phyloP scores from a whole-genome alignment of 2,113 vertebrate genomes.

The Cyprinodon brontotheroides region DNA sequence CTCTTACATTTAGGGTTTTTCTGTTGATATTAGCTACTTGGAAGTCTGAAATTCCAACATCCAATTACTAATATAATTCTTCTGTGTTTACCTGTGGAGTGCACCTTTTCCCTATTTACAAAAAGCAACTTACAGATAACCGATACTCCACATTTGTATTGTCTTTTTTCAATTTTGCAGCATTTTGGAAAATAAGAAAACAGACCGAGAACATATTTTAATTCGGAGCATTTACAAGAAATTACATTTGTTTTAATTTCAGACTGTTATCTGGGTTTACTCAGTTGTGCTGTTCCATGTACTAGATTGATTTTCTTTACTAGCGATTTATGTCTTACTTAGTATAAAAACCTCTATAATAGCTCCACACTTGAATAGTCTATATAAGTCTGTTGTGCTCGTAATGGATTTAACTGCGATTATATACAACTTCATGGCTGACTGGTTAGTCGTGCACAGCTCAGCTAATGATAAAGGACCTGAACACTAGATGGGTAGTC shows the following conservation, averaged over 20 bases:
- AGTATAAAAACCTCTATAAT: too few relatives aligned
- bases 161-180: not conserved
- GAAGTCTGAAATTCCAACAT: too few relatives aligned
- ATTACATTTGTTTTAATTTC: not conserved
- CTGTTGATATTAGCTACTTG: too few relatives aligned
- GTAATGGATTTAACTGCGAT: constrained; percentile 11
- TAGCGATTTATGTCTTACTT: too few relatives aligned
- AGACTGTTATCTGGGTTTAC: not conserved
- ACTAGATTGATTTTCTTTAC: too few relatives aligned
- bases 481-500: too few relatives aligned
- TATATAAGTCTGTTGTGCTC: constrained; percentile 5
- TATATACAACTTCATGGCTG: not conserved
- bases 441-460: not conserved
- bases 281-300: too few relatives aligned
- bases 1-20: too few relatives aligned
- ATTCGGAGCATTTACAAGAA: not conserved
- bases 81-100: too few relatives aligned
- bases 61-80: too few relatives aligned
- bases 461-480: not conserved
- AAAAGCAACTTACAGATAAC: not conserved
- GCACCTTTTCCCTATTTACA: too few relatives aligned
- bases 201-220: not conserved
- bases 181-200: constrained; percentile 5
- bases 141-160: not conserved
- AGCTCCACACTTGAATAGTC: not conserved